These are phyloP conservation scores for Porites lutea DNA, from an alignment of 64 coral and sea anemone genomes.

Conservation along the genomic window DNA sequence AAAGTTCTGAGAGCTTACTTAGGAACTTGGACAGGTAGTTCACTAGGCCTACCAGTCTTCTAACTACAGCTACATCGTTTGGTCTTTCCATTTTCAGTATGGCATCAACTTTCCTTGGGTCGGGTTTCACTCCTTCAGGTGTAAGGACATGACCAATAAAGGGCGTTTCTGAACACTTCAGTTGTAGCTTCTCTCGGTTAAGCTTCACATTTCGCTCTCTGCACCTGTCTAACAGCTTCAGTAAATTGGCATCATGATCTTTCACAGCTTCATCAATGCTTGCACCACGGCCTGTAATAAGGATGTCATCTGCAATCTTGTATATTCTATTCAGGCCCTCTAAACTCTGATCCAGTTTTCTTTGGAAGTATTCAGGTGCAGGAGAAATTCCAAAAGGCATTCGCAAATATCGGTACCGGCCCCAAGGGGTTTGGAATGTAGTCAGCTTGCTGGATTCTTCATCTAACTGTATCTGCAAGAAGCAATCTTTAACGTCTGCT, in stretches of 20 bases:
- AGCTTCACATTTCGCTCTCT: neutral
- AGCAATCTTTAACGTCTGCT: too few relatives aligned
- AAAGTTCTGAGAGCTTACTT: neutral
- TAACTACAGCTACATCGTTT: neutral
- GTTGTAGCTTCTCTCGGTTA: neutral
- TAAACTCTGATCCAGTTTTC: neutral
- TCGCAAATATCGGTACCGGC: neutral
- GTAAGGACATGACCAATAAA: neutral
- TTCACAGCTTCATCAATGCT: neutral
- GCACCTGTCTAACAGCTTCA: neutral
- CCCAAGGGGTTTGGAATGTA: neutral
- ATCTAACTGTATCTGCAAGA: too few relatives aligned
- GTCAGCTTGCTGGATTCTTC: neutral
- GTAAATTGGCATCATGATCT: neutral
- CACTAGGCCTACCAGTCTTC: conserved; percentile 6
- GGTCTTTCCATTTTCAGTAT: neutral
- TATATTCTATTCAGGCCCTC: neutral
- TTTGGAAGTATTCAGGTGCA: neutral
- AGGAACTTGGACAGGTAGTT: conserved; percentile 37
- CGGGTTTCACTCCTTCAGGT: neutral
- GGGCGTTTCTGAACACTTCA: neutral
- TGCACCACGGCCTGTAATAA: neutral
- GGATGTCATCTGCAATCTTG: conserved; percentile 7
- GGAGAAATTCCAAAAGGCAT: neutral
- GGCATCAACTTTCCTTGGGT: conserved; percentile 16